Conservation (phyloP, 2,113 vertebrate genomes). For the Calyptommatus sinebrachiatus region DNA sequence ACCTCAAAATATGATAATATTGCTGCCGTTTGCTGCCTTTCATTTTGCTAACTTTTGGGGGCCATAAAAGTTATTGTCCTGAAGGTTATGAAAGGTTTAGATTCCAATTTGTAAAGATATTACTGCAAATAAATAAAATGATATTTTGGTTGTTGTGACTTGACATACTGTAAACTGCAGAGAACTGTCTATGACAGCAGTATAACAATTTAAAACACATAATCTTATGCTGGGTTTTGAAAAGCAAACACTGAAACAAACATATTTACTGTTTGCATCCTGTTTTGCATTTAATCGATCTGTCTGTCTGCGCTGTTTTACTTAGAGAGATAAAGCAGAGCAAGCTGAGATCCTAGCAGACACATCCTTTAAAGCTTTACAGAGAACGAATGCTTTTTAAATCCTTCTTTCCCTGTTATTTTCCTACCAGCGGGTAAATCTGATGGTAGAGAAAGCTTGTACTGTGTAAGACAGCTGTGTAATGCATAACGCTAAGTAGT, state of each 20-base stretch:
- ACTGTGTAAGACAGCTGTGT: conserved; percentile 47
- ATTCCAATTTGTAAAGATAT: background rate
- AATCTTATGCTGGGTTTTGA: conserved; percentile 9
- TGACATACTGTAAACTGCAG: conserved; percentile 28
- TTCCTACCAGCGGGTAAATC: conserved; percentile 57
- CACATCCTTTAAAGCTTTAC: conserved; percentile 54
- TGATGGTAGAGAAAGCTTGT: conserved; percentile 41
- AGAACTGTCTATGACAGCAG: conserved; percentile 37
- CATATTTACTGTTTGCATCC: conserved; percentile 55
- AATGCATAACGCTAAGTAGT: conserved; percentile 47
- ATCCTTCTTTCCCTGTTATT: conserved; percentile 63
- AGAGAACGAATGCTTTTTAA: conserved; percentile 63
- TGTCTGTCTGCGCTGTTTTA: conserved; percentile 50
- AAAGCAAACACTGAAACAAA: conserved; percentile 23
- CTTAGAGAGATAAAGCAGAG: conserved; percentile 48
- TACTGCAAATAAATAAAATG: background rate
- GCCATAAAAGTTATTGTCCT: background rate
- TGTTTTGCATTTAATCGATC: conserved; percentile 53
- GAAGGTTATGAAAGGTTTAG: background rate
- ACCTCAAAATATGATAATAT: background rate
- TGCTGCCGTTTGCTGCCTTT: background rate
- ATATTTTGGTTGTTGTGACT: background rate
- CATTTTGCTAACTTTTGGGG: background rate
- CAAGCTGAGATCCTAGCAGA: conserved; percentile 61
- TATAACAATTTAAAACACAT: conserved; percentile 21